Evolutionary conservation across 53 echinoderm and acorn worm species (phyloP).

Genomic region (Apostichopus leukothele): DNA sequence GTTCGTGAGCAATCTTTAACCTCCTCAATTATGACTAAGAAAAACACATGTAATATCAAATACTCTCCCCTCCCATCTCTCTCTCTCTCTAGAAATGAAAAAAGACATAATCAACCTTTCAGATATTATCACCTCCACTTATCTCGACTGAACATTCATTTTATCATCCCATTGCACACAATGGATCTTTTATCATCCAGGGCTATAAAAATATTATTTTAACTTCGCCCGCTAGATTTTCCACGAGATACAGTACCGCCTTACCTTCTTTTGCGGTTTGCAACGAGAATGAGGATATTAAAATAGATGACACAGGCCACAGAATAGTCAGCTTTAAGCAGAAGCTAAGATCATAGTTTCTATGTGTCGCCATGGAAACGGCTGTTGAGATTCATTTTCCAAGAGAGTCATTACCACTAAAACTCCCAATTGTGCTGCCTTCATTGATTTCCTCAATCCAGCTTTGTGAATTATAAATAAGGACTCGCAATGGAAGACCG

Average conservation of each 20-base stretch:
- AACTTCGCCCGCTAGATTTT: neutral
- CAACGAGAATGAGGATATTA: constrained; percentile 12
- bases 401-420: constrained; percentile 42
- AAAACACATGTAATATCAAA: neutral
- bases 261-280: neutral
- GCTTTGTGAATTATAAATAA: constrained; percentile 29
- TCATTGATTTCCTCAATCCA: constrained; percentile 43
- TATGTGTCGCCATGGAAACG: constrained; percentile 28
- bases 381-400: constrained; percentile 31
- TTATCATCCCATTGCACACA: neutral
- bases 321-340: neutral
- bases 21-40: neutral
- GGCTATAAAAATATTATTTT: neutral
- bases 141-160: neutral
- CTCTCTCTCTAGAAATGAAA: too few species aligned
- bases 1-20: neutral
- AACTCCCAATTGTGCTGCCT: constrained; percentile 39
- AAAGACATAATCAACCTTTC: neutral
- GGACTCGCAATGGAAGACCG: neutral
- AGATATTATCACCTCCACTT: neutral
- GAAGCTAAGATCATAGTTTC: constrained; percentile 31
- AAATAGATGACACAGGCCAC: constrained; percentile 37
- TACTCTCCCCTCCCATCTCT: neutral
- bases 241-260: neutral
- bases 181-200: neutral